Percentiles rank a stretch among this genome's conserved stretches.
phyloP scores from a whole-genome alignment of 2,888 invertebrate species.

The Ashinkailepas kermadecensis region DNA sequence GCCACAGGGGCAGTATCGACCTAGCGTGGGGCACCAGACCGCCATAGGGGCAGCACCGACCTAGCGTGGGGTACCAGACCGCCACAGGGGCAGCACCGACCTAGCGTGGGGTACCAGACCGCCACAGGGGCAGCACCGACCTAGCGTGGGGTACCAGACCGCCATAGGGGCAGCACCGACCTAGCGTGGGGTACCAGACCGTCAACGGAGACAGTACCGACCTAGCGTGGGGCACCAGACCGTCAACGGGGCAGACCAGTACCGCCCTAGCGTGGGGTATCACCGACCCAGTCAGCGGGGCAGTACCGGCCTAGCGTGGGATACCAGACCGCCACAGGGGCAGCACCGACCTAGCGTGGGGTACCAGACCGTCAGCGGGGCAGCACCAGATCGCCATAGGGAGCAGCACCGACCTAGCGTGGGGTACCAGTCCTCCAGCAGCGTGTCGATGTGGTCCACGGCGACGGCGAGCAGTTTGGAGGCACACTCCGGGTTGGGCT shows the following conservation, averaged over 20 bases:
- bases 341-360: too few species aligned
- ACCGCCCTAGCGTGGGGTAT: constrained; percentile 75
- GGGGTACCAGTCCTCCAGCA: constrained; percentile 98
- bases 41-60: constrained; percentile 53
- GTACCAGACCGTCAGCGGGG: too few species aligned
- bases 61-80: constrained; percentile 94
- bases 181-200: constrained; percentile 90
- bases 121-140: constrained; percentile 53
- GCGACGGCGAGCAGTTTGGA: constrained; percentile 76
- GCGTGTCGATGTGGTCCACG: constrained; percentile 90
- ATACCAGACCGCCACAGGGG: too few species aligned
- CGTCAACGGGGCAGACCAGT: too few species aligned
- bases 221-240: constrained; percentile 89
- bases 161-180: constrained; percentile 53
- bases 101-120: constrained; percentile 94
- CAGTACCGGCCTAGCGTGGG: too few species aligned
- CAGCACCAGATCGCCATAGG: too few species aligned
- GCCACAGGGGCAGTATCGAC: constrained; percentile 53
- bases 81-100: constrained; percentile 53
- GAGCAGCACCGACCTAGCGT: constrained; percentile 53
- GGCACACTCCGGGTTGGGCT: constrained; percentile 69
- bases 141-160: constrained; percentile 94
- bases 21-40: constrained; percentile 94
- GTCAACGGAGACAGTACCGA: constrained; percentile 34
- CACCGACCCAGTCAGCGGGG: too few species aligned